Conservation (phyloP, 2,113 vertebrate genomes). For the Tyto alba region DNA sequence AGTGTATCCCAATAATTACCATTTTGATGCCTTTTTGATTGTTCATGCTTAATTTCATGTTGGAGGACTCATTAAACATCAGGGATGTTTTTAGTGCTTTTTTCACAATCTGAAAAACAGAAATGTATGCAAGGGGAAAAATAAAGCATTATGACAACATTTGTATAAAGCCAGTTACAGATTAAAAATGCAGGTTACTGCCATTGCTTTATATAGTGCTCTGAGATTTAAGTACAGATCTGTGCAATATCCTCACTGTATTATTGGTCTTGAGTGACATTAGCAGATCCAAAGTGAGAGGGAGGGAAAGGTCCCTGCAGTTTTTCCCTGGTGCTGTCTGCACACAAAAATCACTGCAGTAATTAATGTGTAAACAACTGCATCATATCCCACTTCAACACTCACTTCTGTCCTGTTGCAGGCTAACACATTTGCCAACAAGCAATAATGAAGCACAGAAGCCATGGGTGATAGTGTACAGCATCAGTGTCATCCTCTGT, state of each 20-base stretch:
- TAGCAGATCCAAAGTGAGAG: background rate
- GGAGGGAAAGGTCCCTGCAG: background rate
- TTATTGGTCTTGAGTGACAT: background rate
- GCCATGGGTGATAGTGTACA: background rate
- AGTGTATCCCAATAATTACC: slow-evolving; percentile 9
- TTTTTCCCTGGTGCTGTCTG: background rate
- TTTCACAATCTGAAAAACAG: slow-evolving; percentile 51
- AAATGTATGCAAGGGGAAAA: slow-evolving; percentile 5
- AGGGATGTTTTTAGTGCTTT: background rate
- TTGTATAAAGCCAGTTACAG: background rate
- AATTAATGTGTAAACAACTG: background rate
- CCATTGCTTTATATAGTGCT: background rate
- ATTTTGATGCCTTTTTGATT: background rate
- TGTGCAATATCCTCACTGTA: background rate
- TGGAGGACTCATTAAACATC: background rate
- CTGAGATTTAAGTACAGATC: background rate
- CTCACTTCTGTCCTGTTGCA: background rate
- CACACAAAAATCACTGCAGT: background rate
- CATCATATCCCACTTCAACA: background rate
- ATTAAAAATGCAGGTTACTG: background rate
- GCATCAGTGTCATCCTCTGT: background rate
- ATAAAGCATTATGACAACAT: background rate
- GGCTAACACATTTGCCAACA: background rate
- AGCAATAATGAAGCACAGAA: background rate
- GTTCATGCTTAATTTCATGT: slow-evolving; percentile 1